These are phyloP conservation scores for Polydrusus pterygomalis DNA, from an alignment of 2,888 invertebrate genomes.

Conservation along the genomic window DNA sequence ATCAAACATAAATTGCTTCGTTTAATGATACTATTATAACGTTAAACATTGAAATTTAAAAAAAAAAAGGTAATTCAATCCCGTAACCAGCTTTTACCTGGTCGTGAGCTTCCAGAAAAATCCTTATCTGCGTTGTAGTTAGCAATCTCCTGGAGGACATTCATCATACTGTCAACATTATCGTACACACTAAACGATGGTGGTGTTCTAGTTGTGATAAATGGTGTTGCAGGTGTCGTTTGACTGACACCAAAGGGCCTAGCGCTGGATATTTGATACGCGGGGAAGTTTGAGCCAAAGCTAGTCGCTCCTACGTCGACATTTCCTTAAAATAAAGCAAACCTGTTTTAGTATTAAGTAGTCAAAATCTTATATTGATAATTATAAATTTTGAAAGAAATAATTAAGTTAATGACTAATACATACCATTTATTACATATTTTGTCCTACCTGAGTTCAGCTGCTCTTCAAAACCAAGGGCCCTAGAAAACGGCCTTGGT, in stretches of 20 bases:
- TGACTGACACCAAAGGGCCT: slow-evolving; percentile 65
- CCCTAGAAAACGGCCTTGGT: slow-evolving; percentile 62
- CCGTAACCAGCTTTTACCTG: too few species aligned
- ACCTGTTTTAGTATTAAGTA: too few species aligned
- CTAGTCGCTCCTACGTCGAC: not conserved
- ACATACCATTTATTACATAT: not conserved
- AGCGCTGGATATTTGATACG: slow-evolving; percentile 66
- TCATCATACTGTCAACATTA: slow-evolving; percentile 81
- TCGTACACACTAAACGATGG: slow-evolving; percentile 74
- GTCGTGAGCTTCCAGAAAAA: slow-evolving; percentile 68
- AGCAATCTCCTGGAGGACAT: slow-evolving; percentile 79
- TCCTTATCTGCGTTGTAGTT: slow-evolving; percentile 74
- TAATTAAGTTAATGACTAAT: not conserved
- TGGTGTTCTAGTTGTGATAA: slow-evolving; percentile 67
- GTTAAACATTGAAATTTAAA: too few species aligned
- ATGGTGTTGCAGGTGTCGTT: slow-evolving; percentile 63
- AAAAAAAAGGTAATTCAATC: too few species aligned
- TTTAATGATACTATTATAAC: too few species aligned
- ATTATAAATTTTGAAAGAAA: too few species aligned
- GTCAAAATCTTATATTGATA: too few species aligned
- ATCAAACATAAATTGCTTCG: too few species aligned
- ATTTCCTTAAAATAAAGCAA: not conserved
- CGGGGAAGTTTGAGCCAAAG: slow-evolving; percentile 52
- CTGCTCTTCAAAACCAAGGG: slow-evolving; percentile 35
- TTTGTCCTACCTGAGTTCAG: slow-evolving; percentile 30